These are phyloP conservation scores for Meloidogyne exigua DNA, from an alignment of 1,140 invertebrate genomes.

Conservation along the genomic window DNA sequence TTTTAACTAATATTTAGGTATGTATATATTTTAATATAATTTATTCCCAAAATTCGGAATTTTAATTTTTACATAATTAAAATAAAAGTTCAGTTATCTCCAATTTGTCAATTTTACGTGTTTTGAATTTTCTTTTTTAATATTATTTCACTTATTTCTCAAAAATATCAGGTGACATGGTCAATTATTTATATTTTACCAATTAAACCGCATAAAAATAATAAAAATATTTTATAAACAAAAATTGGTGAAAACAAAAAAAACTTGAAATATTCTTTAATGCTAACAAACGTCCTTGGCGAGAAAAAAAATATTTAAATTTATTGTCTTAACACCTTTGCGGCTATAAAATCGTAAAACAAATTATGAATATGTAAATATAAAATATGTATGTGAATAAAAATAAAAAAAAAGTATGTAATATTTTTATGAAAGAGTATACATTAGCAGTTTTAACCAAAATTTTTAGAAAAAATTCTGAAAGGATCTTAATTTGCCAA, in stretches of 20 bases:
- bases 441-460: too few relatives aligned
- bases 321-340: not conserved
- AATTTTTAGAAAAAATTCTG: too few relatives aligned
- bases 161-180: not conserved
- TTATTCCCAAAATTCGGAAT: not conserved
- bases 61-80: not conserved
- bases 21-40: not conserved
- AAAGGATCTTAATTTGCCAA: too few relatives aligned
- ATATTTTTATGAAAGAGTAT: not conserved
- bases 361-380: not conserved
- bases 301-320: conserved; percentile 2
- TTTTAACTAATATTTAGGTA: not conserved
- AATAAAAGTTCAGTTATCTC: not conserved
- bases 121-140: not conserved
- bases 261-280: not conserved
- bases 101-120: not conserved
- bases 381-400: too few relatives aligned
- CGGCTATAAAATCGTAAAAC: not conserved
- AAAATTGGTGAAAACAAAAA: too few relatives aligned
- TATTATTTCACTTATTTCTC: not conserved
- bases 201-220: not conserved
- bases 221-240: not conserved
- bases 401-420: not conserved
- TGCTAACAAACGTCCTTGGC: not conserved
- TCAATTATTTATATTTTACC: not conserved